phyloP scores from a whole-genome alignment of 2,797 vertebrate genomes.

The Paratrypauchen microcephalus region DNA sequence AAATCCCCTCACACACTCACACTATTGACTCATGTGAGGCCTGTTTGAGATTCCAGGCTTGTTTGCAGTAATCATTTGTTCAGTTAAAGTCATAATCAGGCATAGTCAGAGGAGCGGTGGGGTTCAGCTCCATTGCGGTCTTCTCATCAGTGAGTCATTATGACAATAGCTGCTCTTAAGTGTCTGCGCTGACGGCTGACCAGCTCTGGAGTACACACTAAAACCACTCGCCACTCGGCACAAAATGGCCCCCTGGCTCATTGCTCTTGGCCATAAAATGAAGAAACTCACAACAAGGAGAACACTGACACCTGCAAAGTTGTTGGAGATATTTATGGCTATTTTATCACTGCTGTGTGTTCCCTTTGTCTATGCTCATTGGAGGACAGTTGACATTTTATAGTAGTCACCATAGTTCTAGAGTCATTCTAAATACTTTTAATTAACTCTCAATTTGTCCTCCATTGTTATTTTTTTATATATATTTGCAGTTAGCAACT shows the following conservation, averaged over 20 bases:
- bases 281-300: slow-evolving; percentile 85
- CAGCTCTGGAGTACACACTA: slow-evolving; percentile 91
- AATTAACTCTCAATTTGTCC: no score
- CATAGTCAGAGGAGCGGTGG: slow-evolving; percentile 86
- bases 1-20: neutral
- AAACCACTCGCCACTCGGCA: slow-evolving; percentile 82
- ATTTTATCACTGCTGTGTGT: neutral
- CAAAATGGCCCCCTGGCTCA: slow-evolving; percentile 92
- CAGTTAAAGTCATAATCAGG: slow-evolving; percentile 87
- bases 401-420: no score
- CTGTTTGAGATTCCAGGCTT: slow-evolving; percentile 51
- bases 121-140: slow-evolving; percentile 93
- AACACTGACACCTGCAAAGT: slow-evolving; percentile 79
- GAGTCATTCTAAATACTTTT: no score
- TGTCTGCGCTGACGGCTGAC: slow-evolving; percentile 90
- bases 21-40: slow-evolving; percentile 7
- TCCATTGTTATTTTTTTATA: no score
- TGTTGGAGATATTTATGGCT: slow-evolving; percentile 72
- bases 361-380: neutral
- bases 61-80: slow-evolving; percentile 81
- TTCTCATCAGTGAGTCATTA: slow-evolving; percentile 93
- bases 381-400: no score
- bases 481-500: no score
- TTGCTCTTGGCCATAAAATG: slow-evolving; percentile 94
- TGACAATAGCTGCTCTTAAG: slow-evolving; percentile 95